These are phyloP conservation scores for Gopherus flavomarginatus DNA, from an alignment of 2,113 vertebrate genomes.

Conservation along the genomic window DNA sequence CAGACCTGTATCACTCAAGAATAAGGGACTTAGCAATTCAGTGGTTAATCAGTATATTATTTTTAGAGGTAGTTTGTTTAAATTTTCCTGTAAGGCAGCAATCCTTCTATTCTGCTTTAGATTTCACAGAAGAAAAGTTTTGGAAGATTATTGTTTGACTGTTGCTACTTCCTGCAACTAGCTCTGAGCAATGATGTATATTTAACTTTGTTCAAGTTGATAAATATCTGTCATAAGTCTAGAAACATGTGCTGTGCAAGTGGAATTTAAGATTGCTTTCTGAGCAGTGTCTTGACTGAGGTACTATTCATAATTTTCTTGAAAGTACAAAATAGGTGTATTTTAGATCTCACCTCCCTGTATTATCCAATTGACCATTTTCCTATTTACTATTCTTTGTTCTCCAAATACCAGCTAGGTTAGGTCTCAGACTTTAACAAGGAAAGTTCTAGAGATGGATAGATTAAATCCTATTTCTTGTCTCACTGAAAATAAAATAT, in stretches of 20 bases:
- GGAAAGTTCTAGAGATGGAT: background rate
- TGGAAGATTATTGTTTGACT: too few species aligned
- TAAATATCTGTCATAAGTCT: too few species aligned
- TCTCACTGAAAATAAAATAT: background rate
- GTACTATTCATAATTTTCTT: background rate
- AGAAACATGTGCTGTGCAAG: background rate
- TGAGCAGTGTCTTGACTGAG: background rate
- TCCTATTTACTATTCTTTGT: background rate
- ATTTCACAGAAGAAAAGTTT: too few species aligned
- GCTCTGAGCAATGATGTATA: too few species aligned
- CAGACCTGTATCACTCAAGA: too few species aligned
- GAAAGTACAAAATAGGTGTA: background rate
- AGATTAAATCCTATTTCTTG: background rate
- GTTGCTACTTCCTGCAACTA: too few species aligned
- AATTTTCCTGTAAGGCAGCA: too few species aligned
- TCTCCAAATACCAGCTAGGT: background rate
- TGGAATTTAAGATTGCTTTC: background rate
- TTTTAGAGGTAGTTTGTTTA: too few species aligned
- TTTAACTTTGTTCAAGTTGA: too few species aligned
- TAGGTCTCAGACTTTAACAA: background rate
- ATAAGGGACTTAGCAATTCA: too few species aligned
- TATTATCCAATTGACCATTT: background rate
- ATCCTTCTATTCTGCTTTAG: too few species aligned
- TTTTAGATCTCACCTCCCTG: background rate
- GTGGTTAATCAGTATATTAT: too few species aligned